These are phyloP conservation scores for Scotopteryx bipunctaria DNA, from an alignment of 2,888 invertebrate genomes.

Conservation along the genomic window DNA sequence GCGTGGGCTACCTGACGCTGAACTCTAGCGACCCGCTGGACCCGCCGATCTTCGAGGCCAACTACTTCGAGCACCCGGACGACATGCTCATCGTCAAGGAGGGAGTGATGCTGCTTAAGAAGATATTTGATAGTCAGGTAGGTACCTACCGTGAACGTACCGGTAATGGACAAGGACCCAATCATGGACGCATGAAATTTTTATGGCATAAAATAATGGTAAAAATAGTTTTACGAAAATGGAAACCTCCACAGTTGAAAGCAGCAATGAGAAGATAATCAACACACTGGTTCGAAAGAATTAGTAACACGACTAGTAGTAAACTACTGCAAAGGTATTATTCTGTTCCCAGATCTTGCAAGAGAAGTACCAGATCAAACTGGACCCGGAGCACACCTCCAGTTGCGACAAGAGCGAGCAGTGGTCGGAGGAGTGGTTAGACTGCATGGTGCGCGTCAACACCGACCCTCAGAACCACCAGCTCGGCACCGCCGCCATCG, in stretches of 20 bases:
- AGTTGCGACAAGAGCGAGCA: slow-evolving; percentile 55
- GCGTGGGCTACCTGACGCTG: slow-evolving; percentile 58
- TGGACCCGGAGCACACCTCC: slow-evolving; percentile 63
- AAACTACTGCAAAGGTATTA: too few species aligned
- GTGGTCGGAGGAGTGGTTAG: slow-evolving; percentile 87
- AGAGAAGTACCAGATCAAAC: slow-evolving; percentile 70
- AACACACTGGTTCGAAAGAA: too few species aligned
- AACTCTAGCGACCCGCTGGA: slow-evolving; percentile 58
- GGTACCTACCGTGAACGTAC: too few species aligned
- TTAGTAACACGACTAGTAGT: too few species aligned
- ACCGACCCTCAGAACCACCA: slow-evolving; percentile 93
- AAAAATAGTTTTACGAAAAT: too few species aligned
- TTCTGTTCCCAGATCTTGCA: slow-evolving; percentile 58
- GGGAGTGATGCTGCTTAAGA: slow-evolving; percentile 47
- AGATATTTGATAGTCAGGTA: slow-evolving; percentile 55
- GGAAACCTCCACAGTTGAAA: too few species aligned
- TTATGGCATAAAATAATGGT: too few species aligned
- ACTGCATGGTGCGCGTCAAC: slow-evolving; percentile 86
- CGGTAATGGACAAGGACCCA: too few species aligned
- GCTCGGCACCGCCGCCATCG: slow-evolving; percentile 90
- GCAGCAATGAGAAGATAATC: too few species aligned
- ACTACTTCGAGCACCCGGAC: slow-evolving; percentile 58
- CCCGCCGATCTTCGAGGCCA: slow-evolving; percentile 54
- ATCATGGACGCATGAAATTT: too few species aligned
- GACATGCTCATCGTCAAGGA: slow-evolving; percentile 62